Conservation (phyloP, 2,888 invertebrate genomes). For the Nomada flava region DNA sequence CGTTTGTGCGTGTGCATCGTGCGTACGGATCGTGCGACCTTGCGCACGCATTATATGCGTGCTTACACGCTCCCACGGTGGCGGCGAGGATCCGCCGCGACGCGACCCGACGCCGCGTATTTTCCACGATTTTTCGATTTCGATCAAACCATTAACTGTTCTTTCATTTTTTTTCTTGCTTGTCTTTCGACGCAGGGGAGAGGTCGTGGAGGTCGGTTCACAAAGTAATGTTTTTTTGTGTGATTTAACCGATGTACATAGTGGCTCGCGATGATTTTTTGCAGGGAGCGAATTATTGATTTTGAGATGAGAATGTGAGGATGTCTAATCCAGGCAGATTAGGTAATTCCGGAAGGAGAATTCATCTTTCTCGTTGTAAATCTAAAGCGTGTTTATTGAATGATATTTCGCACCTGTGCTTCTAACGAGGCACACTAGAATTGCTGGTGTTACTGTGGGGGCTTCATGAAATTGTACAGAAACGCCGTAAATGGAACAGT, state of each 20-base stretch:
- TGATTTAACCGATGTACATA: no score
- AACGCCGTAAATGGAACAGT: not conserved
- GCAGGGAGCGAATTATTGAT: no score
- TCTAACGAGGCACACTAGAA: not conserved
- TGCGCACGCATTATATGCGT: constrained; percentile 65
- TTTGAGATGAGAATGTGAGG: no score
- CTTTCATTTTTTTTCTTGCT: no score
- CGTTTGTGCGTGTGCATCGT: constrained; percentile 46
- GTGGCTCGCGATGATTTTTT: no score
- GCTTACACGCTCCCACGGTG: constrained; percentile 70
- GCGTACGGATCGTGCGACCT: constrained; percentile 65
- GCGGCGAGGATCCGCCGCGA: constrained; percentile 34
- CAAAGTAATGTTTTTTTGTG: no score
- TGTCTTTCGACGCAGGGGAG: not conserved
- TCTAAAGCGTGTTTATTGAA: not conserved
- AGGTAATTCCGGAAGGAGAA: not conserved
- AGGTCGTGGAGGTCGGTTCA: no score
- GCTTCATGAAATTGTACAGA: not conserved
- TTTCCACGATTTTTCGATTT: constrained; percentile 29
- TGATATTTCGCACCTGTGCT: not conserved
- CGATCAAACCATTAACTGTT: not conserved
- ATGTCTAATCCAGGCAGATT: no score
- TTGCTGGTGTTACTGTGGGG: no score
- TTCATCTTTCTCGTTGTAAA: not conserved
- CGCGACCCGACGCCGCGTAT: constrained; percentile 17